These are phyloP conservation scores for Stomorhina lunata DNA, from an alignment of 2,888 invertebrate genomes.

Conservation along the genomic window DNA sequence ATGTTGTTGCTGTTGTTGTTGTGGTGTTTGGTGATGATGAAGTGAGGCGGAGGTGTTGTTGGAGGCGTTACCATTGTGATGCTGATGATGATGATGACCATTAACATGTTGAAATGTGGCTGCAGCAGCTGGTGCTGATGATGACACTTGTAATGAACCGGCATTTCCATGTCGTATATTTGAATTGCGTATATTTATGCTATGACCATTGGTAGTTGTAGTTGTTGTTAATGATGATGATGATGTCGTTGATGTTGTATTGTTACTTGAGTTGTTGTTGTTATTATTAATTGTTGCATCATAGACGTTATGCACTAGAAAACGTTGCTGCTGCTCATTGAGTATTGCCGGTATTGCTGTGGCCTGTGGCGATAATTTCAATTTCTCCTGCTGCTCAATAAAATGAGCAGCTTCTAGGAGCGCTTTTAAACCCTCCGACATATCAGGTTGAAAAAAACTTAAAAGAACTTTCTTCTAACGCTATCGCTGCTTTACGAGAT, in stretches of 20 bases:
- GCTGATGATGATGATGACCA: slow-evolving; percentile 54
- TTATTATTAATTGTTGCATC: slow-evolving; percentile 63
- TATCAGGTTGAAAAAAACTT: slow-evolving; percentile 68
- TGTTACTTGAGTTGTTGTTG: slow-evolving; percentile 42
- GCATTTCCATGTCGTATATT: slow-evolving; percentile 54
- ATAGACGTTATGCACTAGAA: slow-evolving; percentile 53
- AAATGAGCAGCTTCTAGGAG: slow-evolving; percentile 78
- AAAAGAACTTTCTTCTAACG: slow-evolving; percentile 43
- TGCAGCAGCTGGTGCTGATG: slow-evolving; percentile 68
- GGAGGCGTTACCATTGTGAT: neutral
- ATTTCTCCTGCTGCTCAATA: slow-evolving; percentile 77
- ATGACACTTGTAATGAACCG: slow-evolving; percentile 67
- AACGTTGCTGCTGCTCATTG: slow-evolving; percentile 63
- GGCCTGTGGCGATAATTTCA: slow-evolving; percentile 69
- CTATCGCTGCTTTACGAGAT: neutral
- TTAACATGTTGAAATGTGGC: slow-evolving; percentile 68
- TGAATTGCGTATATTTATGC: slow-evolving; percentile 65
- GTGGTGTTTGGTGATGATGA: too few relatives aligned
- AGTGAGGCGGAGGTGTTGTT: slow-evolving; percentile 26
- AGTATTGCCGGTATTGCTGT: slow-evolving; percentile 63
- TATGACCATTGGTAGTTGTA: slow-evolving; percentile 49
- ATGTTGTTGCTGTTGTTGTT: slow-evolving; percentile 27
- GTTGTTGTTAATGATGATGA: slow-evolving; percentile 36
- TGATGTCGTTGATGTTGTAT: slow-evolving; percentile 6
- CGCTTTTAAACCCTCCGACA: slow-evolving; percentile 74